phyloP scores from a whole-genome alignment of 2,797 vertebrate genomes.

The Poeciliopsis turneri region DNA sequence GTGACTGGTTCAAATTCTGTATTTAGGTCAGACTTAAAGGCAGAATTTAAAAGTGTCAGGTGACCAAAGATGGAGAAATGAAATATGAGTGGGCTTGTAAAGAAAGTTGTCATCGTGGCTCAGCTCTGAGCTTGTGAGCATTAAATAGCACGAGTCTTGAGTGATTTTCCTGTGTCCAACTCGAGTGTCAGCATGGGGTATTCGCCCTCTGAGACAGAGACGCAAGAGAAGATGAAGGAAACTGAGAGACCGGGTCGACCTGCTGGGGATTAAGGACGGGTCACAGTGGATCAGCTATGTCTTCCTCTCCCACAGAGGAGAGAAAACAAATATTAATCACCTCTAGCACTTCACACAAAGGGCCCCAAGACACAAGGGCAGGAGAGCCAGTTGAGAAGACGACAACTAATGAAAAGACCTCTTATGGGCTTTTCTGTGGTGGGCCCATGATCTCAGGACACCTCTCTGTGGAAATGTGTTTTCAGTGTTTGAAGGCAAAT shows the following conservation, averaged over 20 bases:
- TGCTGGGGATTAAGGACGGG: slow-evolving; percentile 70
- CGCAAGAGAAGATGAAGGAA: slow-evolving; percentile 50
- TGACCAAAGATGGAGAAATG: slow-evolving; percentile 21
- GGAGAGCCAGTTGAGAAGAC: slow-evolving; percentile 51
- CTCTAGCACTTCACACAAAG: slow-evolving; percentile 75
- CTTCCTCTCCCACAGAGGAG: slow-evolving; percentile 80
- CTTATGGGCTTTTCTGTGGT: slow-evolving; percentile 14
- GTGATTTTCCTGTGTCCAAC: slow-evolving; percentile 23
- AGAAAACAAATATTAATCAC: slow-evolving; percentile 87
- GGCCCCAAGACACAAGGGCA: slow-evolving; percentile 56
- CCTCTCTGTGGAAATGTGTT: slow-evolving; percentile 31
- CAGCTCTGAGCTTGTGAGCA: slow-evolving; percentile 34
- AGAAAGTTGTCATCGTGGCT: slow-evolving; percentile 44
- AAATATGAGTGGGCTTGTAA: slow-evolving; percentile 37
- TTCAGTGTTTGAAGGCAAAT: slow-evolving; percentile 20
- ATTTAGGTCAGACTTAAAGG: background rate
- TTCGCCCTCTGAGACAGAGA: slow-evolving; percentile 24
- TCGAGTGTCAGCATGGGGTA: slow-evolving; percentile 5
- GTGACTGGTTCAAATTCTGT: background rate
- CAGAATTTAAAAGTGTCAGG: slow-evolving; percentile 33
- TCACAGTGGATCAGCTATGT: slow-evolving; percentile 77
- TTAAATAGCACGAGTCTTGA: slow-evolving; percentile 24
- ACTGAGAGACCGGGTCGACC: slow-evolving; percentile 53
- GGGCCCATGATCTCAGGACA: slow-evolving; percentile 29
- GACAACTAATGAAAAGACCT: slow-evolving; percentile 68